phyloP scores from a whole-genome alignment of 2,888 invertebrate genomes.

The Glaucopsyche alexis region DNA sequence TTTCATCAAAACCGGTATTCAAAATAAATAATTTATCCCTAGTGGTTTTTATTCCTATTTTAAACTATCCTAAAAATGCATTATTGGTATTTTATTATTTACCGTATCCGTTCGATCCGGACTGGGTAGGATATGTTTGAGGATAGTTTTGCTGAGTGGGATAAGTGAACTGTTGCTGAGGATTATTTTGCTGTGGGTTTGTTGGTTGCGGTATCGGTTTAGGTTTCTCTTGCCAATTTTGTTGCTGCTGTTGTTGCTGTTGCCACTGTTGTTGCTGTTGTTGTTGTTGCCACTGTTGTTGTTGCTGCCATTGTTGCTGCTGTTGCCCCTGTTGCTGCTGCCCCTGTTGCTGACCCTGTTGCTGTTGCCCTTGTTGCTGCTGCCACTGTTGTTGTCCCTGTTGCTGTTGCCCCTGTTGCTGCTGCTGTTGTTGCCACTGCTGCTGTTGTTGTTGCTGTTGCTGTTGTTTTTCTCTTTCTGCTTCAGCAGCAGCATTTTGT shows the following conservation, averaged over 20 bases:
- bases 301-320: constrained; percentile 38
- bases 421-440: not conserved
- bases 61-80: not conserved
- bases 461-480: constrained; percentile 53
- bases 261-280: constrained; percentile 40
- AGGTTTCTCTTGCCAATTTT: constrained; percentile 16
- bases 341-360: constrained; percentile 38
- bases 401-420: constrained; percentile 37
- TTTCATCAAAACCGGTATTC: not conserved
- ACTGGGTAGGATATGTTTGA: not conserved
- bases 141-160: constrained; percentile 17
- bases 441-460: constrained; percentile 44
- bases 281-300: constrained; percentile 32
- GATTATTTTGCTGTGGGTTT: constrained; percentile 28
- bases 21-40: not conserved
- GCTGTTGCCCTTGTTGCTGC: constrained; percentile 40
- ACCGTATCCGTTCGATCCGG: constrained; percentile 12
- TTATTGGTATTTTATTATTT: not conserved
- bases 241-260: constrained; percentile 32
- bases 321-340: constrained; percentile 38
- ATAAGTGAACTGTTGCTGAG: constrained; percentile 23
- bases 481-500: constrained; percentile 59
- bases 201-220: constrained; percentile 32
- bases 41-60: not conserved
- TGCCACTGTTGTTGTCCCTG: constrained; percentile 39